A percentile compares a stretch with the other conserved stretches of the same genome.
These are phyloP conservation scores for Drosophila obscura DNA, from an alignment of 1,140 invertebrate genomes.

Conservation along the genomic window DNA sequence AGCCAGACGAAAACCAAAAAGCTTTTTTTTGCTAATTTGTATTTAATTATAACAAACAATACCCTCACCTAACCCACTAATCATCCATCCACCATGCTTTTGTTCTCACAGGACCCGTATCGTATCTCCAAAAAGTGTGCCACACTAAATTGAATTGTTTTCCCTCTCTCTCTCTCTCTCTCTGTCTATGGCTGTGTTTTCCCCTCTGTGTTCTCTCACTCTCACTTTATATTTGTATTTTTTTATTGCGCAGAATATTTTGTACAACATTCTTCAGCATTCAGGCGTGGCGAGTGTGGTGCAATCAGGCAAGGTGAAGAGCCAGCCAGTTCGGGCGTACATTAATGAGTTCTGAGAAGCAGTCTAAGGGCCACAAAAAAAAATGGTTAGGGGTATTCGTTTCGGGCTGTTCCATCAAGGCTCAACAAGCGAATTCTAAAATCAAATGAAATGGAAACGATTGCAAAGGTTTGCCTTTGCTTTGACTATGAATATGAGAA, in stretches of 20 bases:
- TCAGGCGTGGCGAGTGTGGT: not conserved
- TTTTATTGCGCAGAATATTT: slow-evolving; percentile 29
- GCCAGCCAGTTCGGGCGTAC: slow-evolving; percentile 25
- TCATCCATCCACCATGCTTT: slow-evolving; percentile 12
- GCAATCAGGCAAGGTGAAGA: slow-evolving; percentile 46
- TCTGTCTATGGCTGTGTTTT: no score
- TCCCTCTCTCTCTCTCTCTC: not conserved
- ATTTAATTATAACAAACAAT: slow-evolving; percentile 66
- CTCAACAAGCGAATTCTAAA: slow-evolving; percentile 28
- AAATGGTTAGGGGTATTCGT: slow-evolving; percentile 12
- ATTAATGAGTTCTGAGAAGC: slow-evolving; percentile 63
- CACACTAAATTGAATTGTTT: slow-evolving; percentile 9
- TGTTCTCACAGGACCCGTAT: slow-evolving; percentile 52
- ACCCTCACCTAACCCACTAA: not conserved
- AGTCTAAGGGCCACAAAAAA: slow-evolving; percentile 26
- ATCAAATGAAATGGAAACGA: slow-evolving; percentile 35
- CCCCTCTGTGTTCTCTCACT: not conserved
- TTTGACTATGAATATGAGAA: slow-evolving; percentile 5
- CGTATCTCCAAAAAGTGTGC: not conserved
- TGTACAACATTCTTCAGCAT: no score
- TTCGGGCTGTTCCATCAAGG: not conserved
- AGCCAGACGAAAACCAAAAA: slow-evolving; percentile 31
- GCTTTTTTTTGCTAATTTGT: slow-evolving; percentile 53
- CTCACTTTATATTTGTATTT: not conserved
- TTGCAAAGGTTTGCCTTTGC: not conserved